These are phyloP conservation scores for Acrobasis consociella DNA, from an alignment of 2,888 invertebrate genomes.

Conservation along the genomic window DNA sequence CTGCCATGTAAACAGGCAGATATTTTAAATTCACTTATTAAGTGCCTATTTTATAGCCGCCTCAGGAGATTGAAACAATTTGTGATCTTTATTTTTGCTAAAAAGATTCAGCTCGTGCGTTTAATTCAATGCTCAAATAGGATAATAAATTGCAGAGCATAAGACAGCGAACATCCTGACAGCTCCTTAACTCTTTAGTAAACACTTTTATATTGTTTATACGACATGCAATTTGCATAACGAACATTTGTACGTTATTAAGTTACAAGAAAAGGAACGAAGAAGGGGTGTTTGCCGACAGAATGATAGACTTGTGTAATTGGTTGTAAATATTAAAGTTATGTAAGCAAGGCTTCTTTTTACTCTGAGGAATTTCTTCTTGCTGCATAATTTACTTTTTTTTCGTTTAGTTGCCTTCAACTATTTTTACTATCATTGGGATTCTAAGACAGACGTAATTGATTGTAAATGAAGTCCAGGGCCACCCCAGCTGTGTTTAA, in stretches of 20 bases:
- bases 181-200: slow-evolving; percentile 12
- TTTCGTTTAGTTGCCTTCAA: not conserved
- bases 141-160: slow-evolving; percentile 17
- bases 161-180: slow-evolving; percentile 7
- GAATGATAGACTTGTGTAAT: slow-evolving; percentile 1
- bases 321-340: not conserved
- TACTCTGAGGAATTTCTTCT: not conserved
- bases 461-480: not conserved
- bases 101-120: not conserved
- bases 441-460: not conserved
- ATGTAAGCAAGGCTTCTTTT: not conserved
- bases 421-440: not conserved
- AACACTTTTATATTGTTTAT: slow-evolving; percentile 13
- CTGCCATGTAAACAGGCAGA: not conserved
- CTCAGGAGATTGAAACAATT: slow-evolving; percentile 9
- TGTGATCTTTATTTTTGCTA: slow-evolving; percentile 3
- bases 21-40: slow-evolving; percentile 1
- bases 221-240: slow-evolving; percentile 15
- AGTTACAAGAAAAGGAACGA: slow-evolving; percentile 6
- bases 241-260: slow-evolving; percentile 11
- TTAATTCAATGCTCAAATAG: slow-evolving; percentile 10
- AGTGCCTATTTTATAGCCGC: slow-evolving; percentile 1
- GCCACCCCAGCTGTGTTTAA: not conserved
- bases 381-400: no score
- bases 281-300: not conserved